phyloP scores from a whole-genome alignment of 2,113 vertebrate genomes.

The Smithornis capensis region DNA sequence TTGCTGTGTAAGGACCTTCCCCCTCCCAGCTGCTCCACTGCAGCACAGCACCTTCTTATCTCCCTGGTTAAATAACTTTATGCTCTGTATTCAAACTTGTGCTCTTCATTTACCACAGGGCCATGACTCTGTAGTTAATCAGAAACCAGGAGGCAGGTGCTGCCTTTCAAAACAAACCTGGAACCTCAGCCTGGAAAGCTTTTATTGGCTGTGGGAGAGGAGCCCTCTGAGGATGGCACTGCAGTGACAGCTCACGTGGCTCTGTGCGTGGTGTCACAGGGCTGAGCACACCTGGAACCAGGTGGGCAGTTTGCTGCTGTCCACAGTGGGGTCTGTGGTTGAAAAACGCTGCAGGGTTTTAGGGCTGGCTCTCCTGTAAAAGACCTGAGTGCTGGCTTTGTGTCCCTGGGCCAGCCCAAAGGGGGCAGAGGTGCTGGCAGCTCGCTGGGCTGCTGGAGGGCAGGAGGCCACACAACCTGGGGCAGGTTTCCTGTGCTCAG shows the following conservation, averaged over 20 bases:
- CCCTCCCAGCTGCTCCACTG: background rate
- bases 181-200: background rate
- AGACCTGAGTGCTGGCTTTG: background rate
- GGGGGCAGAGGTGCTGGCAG: background rate
- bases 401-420: background rate
- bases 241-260: background rate
- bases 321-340: fast-evolving
- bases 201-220: background rate
- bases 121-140: background rate
- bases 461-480: background rate
- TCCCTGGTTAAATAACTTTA: background rate
- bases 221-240: fast-evolving
- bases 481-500: background rate
- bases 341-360: background rate
- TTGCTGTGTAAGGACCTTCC: background rate
- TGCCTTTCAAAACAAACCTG: background rate
- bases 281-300: background rate
- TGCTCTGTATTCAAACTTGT: background rate
- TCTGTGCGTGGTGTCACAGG: fast-evolving
- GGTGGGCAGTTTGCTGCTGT: background rate
- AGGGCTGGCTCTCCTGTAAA: background rate
- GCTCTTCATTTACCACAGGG: background rate
- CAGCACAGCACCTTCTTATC: background rate
- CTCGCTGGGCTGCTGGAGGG: background rate
- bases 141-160: background rate